Conservation (phyloP, 1,140 invertebrate genomes). For the Thalassaphorura encarpata region DNA sequence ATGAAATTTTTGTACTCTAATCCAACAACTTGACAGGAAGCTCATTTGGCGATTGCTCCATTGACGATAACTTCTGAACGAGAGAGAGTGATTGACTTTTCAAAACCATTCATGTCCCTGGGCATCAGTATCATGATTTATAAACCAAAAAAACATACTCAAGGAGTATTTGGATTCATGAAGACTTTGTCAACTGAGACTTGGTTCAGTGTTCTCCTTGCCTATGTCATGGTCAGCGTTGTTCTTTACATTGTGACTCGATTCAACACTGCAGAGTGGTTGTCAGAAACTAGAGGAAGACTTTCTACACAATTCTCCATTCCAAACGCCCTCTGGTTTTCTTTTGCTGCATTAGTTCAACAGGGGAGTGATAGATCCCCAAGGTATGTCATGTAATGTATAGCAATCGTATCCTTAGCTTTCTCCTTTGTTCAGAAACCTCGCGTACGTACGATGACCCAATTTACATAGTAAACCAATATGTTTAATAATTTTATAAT, state of each 20-base stretch:
- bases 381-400: conserved; percentile 41
- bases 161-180: conserved; percentile 55
- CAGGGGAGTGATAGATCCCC: conserved; percentile 56
- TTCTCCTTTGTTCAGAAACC: conserved; percentile 4
- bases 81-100: conserved; percentile 52
- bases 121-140: conserved; percentile 53
- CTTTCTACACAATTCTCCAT: conserved; percentile 52
- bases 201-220: conserved; percentile 54
- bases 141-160: conserved; percentile 50
- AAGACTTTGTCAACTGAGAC: conserved; percentile 50
- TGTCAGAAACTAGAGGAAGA: conserved; percentile 26
- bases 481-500: no score
- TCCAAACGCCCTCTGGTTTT: conserved; percentile 56
- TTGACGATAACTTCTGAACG: conserved; percentile 51
- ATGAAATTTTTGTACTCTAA: no score
- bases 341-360: conserved; percentile 54
- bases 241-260: conserved; percentile 51
- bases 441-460: no score
- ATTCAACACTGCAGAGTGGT: conserved; percentile 54
- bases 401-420: background rate
- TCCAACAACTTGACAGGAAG: no score
- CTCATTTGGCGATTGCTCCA: conserved; percentile 52
- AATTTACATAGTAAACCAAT: no score
- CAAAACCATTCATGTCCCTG: conserved; percentile 58
- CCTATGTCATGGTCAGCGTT: conserved; percentile 51